Evolutionary conservation across 1,140 invertebrate species (phyloP), one percentile per base, ranked within the genome.

Genomic region (Andrena cerasifolii): DNA sequence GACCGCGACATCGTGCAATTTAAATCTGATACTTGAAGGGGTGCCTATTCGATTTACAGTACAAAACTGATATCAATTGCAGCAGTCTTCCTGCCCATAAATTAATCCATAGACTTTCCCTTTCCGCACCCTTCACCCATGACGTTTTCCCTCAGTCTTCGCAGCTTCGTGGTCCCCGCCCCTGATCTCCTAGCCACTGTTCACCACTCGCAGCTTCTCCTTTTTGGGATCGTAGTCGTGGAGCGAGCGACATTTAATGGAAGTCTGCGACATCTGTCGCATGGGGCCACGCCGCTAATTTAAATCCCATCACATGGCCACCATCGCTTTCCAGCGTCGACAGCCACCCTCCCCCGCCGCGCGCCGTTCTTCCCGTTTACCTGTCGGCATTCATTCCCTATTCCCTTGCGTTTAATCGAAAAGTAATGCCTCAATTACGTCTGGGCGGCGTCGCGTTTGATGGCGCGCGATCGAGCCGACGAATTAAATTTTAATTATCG

Each of bases 241-340:
- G 74, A 40, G 31, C 79, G 80, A 91, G 88, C 83, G 89, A 90
- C 87, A 90, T 91, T 91, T 91, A 91, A 91, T 91, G 82, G 87
- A 89, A 89, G 85, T 80, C 83, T 84, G 85, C 87, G 89, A 89
- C 90, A 90, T 89, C 88, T 90, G 89, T 88, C 83, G 80, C 71
- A 79, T 71, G 61, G 68, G 78, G 73, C 78, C 59, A 78, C 85
- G 75, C 77, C 86, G 85, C 88, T 90, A 90, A 91, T 91, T 91
- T 89, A 89, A 91, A 91, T 90, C 84, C 84, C 86, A 90, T 91
- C 87, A 85, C 67, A 73, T 56, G 67, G 59, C 62, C 66, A 79
- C 82, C 78, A 79, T 82, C 81, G 78, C 79, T 85, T 80, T 61
- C 36, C 68, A 70, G n/a, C 54, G 49, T 26, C 53, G 73, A 67